Base-by-base conservation (phyloP, 1,140 invertebrate genomes). In the Drosophila hydei region DNA sequence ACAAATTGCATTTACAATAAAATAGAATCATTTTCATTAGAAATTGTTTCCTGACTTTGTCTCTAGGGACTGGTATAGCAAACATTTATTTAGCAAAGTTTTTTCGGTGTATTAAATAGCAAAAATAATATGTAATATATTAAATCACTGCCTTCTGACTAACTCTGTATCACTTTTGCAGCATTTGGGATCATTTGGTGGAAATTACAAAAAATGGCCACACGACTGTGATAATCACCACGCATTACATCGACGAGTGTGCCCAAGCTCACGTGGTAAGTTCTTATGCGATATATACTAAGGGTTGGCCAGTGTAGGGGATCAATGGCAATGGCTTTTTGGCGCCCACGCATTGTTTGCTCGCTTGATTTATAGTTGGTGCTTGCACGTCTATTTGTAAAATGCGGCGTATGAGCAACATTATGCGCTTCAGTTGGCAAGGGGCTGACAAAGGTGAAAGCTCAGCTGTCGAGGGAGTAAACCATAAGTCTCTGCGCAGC, bases 161-260 rank as follows among this genome's bases (percentile, higher is more conserved):
- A 83, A 81, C 83, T 72, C 71, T 67, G 68, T 72, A 27, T 25
- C 23, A 19, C 40, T 47, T 67, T 93, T 92, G 30, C 91, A 96
- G 95, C 83, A 99, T 99, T 74, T 99, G 98, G 98, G 96, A 98
- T 81, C 97, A 99, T 93, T 92, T 99, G 69, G 95, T 98, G 12
- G 95, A 97, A 9, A 96, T 99, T 36, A 97, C 97, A 0, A 96
- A 95, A 90, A 95, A 95, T 76, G 95, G 96, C n/a, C 94, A 94
- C 65, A 98, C 96, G 18, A 99, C 98, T 8, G 97, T 99, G 33
- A 98, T 99, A 63, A 98, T 99, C 61, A 99, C 98, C 1, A 99
- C 98, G 9, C 98, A 99, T 93, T 99, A 99, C 88, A 99, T 99
- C 64, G 98, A 99, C 91, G 98, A 99, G 92, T 98, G 98, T 2